phyloP scores from a whole-genome alignment of 92 coral and sea anemone genomes.

The Epizoanthus scotinus region DNA sequence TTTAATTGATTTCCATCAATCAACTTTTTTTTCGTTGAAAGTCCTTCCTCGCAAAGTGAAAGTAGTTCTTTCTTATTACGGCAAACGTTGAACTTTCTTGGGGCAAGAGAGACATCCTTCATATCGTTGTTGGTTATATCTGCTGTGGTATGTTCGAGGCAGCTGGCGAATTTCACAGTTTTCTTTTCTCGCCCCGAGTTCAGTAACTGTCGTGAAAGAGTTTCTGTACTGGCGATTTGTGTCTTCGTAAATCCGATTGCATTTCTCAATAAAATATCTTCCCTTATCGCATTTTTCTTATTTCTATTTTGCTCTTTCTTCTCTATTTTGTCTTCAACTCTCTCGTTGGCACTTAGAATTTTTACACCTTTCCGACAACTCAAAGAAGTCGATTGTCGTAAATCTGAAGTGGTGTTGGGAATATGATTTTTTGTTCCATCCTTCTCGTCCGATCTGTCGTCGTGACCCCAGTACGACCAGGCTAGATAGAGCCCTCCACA shows the following conservation, averaged over 20 bases:
- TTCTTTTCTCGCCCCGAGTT: constrained; percentile 14
- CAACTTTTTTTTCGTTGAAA: not conserved
- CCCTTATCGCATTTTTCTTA: not conserved
- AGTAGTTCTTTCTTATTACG: no score
- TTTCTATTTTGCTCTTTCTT: not conserved
- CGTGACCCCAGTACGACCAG: constrained; percentile 13
- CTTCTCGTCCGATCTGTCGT: not conserved
- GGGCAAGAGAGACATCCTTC: not conserved
- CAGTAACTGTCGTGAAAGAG: constrained; percentile 25
- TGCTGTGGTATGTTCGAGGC: not conserved
- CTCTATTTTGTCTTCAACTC: not conserved
- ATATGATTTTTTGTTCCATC: not conserved
- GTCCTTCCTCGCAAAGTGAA: not conserved
- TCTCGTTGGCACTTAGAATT: not conserved
- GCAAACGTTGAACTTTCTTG: not conserved
- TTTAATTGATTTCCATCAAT: not conserved
- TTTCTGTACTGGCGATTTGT: constrained; percentile 30
- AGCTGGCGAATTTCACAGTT: constrained; percentile 13
- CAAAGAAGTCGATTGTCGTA: not conserved
- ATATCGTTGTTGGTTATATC: not conserved
- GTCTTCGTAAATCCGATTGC: constrained; percentile 33
- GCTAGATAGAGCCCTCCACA: constrained; percentile 33
- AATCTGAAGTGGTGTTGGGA: not conserved
- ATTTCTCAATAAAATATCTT: constrained; percentile 12
- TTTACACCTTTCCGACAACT: not conserved